phyloP scores from a whole-genome alignment of 2,797 vertebrate genomes.

The Ateles fusciceps region DNA sequence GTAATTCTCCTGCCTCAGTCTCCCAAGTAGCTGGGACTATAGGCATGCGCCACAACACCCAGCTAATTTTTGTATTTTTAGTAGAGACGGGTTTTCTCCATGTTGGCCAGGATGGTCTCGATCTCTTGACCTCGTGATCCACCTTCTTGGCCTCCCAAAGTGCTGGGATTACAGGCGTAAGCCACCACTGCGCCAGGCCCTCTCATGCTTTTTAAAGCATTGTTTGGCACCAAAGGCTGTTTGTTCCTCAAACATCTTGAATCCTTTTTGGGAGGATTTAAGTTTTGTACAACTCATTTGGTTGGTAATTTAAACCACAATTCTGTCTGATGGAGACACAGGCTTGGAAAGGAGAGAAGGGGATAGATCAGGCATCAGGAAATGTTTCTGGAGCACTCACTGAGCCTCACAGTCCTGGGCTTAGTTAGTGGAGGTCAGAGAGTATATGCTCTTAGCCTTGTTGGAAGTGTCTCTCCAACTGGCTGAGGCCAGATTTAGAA shows the following conservation, averaged over 20 bases:
- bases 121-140: neutral
- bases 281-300: neutral
- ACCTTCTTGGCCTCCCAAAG: neutral
- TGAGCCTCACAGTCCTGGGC: neutral
- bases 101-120: neutral
- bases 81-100: neutral
- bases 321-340: neutral
- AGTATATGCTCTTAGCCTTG: neutral
- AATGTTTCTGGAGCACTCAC: neutral
- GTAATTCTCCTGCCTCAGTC: neutral
- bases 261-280: neutral
- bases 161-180: neutral
- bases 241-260: neutral
- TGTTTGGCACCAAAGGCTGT: neutral
- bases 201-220: neutral
- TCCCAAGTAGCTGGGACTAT: neutral
- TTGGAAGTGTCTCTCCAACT: neutral
- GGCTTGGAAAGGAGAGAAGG: neutral
- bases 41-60: neutral
- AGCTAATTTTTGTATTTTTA: neutral
- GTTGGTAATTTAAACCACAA: neutral
- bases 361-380: neutral
- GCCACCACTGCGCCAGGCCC: neutral
- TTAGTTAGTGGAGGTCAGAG: conserved; percentile 2
- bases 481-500: neutral